Percentiles rank a stretch among this genome's conserved stretches.
phyloP scores from a whole-genome alignment of 2,888 invertebrate genomes.

The Polyommatus icarus region DNA sequence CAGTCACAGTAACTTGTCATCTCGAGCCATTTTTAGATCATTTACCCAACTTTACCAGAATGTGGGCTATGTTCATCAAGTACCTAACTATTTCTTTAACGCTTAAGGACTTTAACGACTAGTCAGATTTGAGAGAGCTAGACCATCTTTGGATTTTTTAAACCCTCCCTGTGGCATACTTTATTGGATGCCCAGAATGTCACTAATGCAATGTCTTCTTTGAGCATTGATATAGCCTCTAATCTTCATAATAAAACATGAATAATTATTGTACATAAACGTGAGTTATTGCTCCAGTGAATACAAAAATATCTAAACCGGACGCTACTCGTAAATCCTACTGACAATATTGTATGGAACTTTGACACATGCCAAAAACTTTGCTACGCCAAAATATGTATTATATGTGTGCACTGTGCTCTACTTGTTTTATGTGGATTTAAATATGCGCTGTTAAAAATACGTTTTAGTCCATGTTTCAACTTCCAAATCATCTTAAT shows the following conservation, averaged over 20 bases:
- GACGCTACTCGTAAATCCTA: slow-evolving; percentile 8
- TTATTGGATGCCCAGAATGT: too few species aligned
- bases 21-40: too few species aligned
- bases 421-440: not conserved
- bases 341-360: slow-evolving; percentile 17
- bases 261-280: not conserved
- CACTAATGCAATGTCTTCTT: too few species aligned
- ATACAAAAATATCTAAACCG: slow-evolving; percentile 24
- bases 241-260: not conserved
- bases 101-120: too few species aligned
- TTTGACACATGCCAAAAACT: slow-evolving; percentile 26
- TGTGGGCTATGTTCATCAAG: too few species aligned
- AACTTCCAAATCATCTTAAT: not conserved
- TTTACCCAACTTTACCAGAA: too few species aligned
- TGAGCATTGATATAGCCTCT: not conserved
- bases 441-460: not conserved
- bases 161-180: too few species aligned
- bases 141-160: too few species aligned
- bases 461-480: not conserved
- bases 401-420: not conserved
- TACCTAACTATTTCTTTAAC: too few species aligned
- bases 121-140: too few species aligned
- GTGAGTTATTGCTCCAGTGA: slow-evolving; percentile 1
- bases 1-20: too few species aligned
- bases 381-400: slow-evolving; percentile 11